phyloP scores from a whole-genome alignment of 2,113 vertebrate species.

The Salvelinus alpinus region DNA sequence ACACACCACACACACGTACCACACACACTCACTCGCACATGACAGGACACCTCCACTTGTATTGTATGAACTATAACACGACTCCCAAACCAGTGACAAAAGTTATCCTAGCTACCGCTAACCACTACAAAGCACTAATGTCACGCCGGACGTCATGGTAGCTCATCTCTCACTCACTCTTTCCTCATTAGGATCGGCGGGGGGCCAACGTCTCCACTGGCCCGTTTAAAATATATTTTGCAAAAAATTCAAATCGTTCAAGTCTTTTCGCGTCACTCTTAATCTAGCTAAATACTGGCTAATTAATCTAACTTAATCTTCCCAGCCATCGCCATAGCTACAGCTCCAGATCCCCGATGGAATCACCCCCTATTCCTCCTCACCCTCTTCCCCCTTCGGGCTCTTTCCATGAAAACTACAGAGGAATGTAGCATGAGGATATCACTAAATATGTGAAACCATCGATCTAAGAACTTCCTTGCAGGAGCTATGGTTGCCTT shows the following conservation, averaged over 20 bases:
- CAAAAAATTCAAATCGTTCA: constrained; percentile 76
- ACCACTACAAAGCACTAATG: too few relatives aligned
- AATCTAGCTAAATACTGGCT: constrained; percentile 76
- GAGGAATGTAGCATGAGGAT: constrained; percentile 23
- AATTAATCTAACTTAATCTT: constrained; percentile 75
- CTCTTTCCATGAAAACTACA: constrained; percentile 60
- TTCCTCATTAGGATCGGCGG: constrained; percentile 59
- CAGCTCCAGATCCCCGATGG: background rate
- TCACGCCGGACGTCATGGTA: background rate
- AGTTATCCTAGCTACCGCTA: too few relatives aligned
- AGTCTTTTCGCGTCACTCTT: constrained; percentile 59
- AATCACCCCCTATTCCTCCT: background rate
- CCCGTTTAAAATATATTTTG: constrained; percentile 77
- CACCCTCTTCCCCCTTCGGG: constrained; percentile 3
- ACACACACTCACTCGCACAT: background rate
- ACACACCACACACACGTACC: background rate
- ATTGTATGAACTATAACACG: too few relatives aligned
- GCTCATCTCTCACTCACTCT: constrained; percentile 18
- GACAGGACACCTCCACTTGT: too few relatives aligned
- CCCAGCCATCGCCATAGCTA: constrained; percentile 60
- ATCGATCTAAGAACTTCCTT: constrained; percentile 40
- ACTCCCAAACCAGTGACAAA: too few relatives aligned
- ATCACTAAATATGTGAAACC: background rate
- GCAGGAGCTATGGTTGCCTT: constrained; percentile 25
- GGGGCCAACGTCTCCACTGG: constrained; percentile 68